phyloP scores from a whole-genome alignment of 2,888 invertebrate genomes.

The Proisotoma minuta region DNA sequence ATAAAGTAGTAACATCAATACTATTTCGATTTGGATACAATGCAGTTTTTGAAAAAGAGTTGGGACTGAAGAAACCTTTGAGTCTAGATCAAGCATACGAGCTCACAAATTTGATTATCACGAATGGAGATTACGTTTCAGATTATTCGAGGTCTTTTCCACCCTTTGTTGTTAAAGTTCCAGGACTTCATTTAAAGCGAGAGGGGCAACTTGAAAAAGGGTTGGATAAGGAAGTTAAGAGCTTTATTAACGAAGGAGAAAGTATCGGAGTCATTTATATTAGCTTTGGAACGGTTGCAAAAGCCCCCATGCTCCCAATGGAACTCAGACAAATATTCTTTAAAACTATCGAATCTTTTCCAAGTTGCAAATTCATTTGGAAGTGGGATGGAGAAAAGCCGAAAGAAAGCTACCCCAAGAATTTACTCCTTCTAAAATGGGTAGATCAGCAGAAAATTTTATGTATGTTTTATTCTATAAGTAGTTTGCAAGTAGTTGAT shows the following conservation, averaged over 20 bases:
- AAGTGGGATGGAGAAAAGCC: slow-evolving; percentile 33
- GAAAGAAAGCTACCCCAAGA: slow-evolving; percentile 23
- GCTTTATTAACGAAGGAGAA: no score
- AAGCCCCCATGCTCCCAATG: no score
- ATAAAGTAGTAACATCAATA: not conserved
- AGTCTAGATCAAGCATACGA: not conserved
- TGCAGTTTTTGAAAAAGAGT: not conserved
- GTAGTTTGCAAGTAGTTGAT: no score
- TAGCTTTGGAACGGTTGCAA: not conserved
- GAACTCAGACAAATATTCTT: not conserved
- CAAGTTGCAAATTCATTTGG: slow-evolving; percentile 20
- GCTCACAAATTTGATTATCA: slow-evolving; percentile 7
- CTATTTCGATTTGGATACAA: not conserved
- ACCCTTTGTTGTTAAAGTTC: slow-evolving; percentile 7
- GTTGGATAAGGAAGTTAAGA: not conserved
- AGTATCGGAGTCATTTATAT: not conserved
- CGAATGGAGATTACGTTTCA: slow-evolving; percentile 4
- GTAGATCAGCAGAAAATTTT: no score
- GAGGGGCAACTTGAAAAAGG: not conserved
- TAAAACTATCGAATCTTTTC: not conserved
- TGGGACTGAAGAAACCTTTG: not conserved
- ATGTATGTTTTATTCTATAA: no score
- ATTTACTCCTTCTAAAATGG: no score
- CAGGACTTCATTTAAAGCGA: not conserved
- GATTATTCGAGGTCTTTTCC: slow-evolving; percentile 3